A percentile compares a stretch with the other conserved stretches of the same genome.
Evolutionary conservation across 1,140 invertebrate genomes (phyloP).

Genomic region (Drosophila virilis): DNA sequence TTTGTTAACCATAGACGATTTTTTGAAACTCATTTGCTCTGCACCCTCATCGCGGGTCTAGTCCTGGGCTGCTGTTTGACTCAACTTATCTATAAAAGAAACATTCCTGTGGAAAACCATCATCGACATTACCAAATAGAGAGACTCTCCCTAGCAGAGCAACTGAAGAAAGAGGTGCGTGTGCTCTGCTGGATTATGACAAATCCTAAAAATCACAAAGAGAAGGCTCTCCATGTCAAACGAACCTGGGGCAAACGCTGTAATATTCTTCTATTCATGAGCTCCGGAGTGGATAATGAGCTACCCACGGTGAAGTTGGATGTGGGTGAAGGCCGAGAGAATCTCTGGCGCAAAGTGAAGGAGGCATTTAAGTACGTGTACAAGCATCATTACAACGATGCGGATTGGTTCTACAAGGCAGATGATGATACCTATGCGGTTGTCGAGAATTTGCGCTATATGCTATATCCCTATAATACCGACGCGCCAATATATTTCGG

Average conservation of each 20-base stretch:
- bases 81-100: background rate
- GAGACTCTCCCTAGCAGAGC: constrained; percentile 16
- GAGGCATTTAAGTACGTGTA: constrained; percentile 96
- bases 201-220: constrained; percentile 86
- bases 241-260: constrained; percentile 98
- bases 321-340: constrained; percentile 93
- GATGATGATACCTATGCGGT: constrained; percentile 98
- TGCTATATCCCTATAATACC: constrained; percentile 90
- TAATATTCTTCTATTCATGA: constrained; percentile 96
- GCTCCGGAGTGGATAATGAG: constrained; percentile 88
- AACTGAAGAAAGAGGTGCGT: constrained; percentile 89
- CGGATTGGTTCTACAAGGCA: constrained; percentile 98
- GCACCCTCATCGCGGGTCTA: background rate
- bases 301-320: constrained; percentile 89
- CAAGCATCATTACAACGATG: constrained; percentile 91
- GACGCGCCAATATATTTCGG: constrained; percentile 95
- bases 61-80: background rate
- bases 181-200: constrained; percentile 99
- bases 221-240: constrained; percentile 90
- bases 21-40: background rate
- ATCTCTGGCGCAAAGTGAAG: constrained; percentile 97
- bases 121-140: background rate
- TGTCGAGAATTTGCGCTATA: constrained; percentile 95
- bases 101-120: background rate
- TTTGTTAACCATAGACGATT: background rate